phyloP scores from a whole-genome alignment of 2,888 invertebrate species.

The Hydroisotoma schaefferi region DNA sequence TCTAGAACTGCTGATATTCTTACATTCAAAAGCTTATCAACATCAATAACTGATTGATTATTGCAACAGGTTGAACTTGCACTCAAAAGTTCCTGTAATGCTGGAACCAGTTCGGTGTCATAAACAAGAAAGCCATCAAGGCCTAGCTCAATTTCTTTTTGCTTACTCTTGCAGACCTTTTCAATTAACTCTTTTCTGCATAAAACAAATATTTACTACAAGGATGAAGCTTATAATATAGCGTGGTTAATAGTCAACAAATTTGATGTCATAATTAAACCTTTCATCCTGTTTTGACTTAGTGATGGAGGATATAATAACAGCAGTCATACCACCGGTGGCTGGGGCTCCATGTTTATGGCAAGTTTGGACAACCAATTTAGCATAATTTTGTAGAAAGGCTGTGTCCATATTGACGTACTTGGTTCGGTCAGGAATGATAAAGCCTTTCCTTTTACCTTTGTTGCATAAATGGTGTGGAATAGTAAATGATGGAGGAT shows the following conservation, averaged over 20 bases:
- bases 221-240: not conserved
- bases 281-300: not conserved
- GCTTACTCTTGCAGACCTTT: conserved; percentile 57
- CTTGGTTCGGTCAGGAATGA: conserved; percentile 66
- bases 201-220: conserved; percentile 2
- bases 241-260: not conserved
- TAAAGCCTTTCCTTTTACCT: conserved; percentile 60
- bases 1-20: not conserved
- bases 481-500: conserved; percentile 6
- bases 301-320: conserved; percentile 51
- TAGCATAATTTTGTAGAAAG: conserved; percentile 64
- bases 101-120: conserved; percentile 61
- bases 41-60: not conserved
- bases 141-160: conserved; percentile 60
- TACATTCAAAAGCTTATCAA: not conserved
- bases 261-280: too few relatives aligned
- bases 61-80: too few relatives aligned
- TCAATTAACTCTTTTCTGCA: conserved; percentile 51
- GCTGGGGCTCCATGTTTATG: conserved; percentile 62
- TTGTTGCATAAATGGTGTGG: conserved; percentile 9
- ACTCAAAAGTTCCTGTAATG: too few relatives aligned
- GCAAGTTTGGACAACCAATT: conserved; percentile 60
- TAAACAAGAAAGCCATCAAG: conserved; percentile 70
- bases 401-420: conserved; percentile 64
- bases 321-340: conserved; percentile 67